These are phyloP conservation scores for Ceyx margarethae DNA, from an alignment of 2,113 vertebrate genomes.

Conservation along the genomic window DNA sequence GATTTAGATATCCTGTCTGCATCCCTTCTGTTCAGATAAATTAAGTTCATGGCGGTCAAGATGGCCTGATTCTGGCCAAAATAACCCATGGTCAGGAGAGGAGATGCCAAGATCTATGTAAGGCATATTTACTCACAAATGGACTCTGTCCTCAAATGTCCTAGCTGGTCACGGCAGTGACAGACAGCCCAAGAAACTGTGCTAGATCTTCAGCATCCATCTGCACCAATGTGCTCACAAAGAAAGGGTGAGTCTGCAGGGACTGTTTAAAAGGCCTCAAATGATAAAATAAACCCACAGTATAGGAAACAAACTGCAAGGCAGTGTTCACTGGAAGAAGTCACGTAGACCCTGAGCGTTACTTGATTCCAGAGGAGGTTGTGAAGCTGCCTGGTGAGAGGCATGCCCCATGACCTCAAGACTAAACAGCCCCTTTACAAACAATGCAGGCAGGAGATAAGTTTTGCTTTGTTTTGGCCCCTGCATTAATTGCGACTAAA, in stretches of 20 bases:
- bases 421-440: constrained; percentile 29
- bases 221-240: fast-evolving
- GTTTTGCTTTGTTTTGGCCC: constrained; percentile 44
- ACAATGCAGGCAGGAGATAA: constrained; percentile 24
- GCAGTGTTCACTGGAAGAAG: neutral
- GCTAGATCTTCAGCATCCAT: neutral
- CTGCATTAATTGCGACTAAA: constrained; percentile 21
- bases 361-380: neutral
- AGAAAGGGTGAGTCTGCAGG: neutral
- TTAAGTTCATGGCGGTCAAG: neutral
- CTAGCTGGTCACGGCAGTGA: neutral
- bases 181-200: neutral
- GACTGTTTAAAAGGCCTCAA: neutral
- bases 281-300: neutral
- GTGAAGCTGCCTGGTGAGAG: neutral
- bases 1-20: neutral
- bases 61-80: neutral
- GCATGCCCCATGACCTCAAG: neutral
- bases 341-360: neutral
- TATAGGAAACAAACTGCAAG: neutral
- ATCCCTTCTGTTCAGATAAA: neutral
- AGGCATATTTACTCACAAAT: neutral
- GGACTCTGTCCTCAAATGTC: neutral
- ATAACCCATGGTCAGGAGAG: neutral
- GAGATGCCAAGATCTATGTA: neutral